Conservation (phyloP, 2,797 vertebrate genomes). For the Tapirus indicus region DNA sequence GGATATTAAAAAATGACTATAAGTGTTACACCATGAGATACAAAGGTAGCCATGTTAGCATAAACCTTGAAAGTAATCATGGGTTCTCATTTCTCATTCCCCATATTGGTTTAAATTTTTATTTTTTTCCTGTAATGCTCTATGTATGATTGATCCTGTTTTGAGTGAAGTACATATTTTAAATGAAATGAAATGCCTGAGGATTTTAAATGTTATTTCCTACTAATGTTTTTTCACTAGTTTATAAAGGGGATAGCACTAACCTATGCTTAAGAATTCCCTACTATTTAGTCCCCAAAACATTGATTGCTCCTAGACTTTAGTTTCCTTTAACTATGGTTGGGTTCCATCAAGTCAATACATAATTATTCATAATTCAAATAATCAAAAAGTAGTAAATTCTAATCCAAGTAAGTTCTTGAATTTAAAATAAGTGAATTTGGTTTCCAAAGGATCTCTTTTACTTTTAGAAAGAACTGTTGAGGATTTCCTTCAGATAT, state of each 20-base stretch:
- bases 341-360: neutral
- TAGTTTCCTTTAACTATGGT: neutral
- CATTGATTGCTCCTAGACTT: neutral
- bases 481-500: slow-evolving; percentile 55
- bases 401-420: neutral
- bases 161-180: neutral
- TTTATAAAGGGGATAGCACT: neutral
- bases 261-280: neutral
- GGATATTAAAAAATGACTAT: neutral
- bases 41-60: neutral
- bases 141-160: neutral
- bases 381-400: neutral
- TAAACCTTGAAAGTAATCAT: neutral
- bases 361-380: neutral
- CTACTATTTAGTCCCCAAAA: neutral
- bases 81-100: neutral
- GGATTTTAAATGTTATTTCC: neutral
- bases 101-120: neutral
- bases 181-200: neutral
- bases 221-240: neutral
- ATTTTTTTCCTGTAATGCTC: neutral
- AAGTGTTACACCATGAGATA: neutral
- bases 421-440: slow-evolving; percentile 23
- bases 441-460: neutral
- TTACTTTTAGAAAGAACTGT: neutral